Conservation (phyloP, 2,888 invertebrate species). For the Gordius sp. region DNA sequence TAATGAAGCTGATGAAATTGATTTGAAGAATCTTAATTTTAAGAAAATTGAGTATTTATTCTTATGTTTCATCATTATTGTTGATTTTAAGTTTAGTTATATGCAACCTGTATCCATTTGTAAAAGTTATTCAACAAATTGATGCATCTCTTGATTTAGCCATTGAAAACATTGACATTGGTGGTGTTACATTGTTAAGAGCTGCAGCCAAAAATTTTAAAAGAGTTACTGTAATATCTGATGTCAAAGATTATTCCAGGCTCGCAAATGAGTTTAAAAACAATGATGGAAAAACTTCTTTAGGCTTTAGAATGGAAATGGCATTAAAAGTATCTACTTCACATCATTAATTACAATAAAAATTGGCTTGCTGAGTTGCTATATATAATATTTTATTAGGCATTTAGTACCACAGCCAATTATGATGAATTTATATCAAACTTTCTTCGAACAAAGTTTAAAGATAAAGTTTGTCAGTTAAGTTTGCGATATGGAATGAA, state of each 20-base stretch:
- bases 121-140: constrained; percentile 52
- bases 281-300: neutral
- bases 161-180: constrained; percentile 78
- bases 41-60: constrained; percentile 27
- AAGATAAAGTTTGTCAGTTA: constrained; percentile 46
- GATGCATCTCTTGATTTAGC: constrained; percentile 57
- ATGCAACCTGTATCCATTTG: constrained; percentile 85
- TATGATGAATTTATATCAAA: constrained; percentile 81
- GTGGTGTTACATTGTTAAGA: constrained; percentile 65
- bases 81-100: constrained; percentile 42
- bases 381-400: constrained; percentile 37
- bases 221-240: constrained; percentile 71
- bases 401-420: constrained; percentile 76
- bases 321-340: constrained; percentile 17
- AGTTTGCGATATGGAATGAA: constrained; percentile 80
- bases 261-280: constrained; percentile 19
- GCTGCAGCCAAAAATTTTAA: constrained; percentile 90
- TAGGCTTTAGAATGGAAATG: constrained; percentile 20
- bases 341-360: neutral
- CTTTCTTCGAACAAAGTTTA: constrained; percentile 71
- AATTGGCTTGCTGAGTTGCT: neutral
- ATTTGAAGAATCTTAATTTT: constrained; percentile 50
- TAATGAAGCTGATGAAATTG: constrained; percentile 48
- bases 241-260: constrained; percentile 53
- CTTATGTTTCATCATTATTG: too few species aligned